Evolutionary conservation across 2,888 invertebrate species (phyloP).

Genomic region (Apocheima hispidaria): DNA sequence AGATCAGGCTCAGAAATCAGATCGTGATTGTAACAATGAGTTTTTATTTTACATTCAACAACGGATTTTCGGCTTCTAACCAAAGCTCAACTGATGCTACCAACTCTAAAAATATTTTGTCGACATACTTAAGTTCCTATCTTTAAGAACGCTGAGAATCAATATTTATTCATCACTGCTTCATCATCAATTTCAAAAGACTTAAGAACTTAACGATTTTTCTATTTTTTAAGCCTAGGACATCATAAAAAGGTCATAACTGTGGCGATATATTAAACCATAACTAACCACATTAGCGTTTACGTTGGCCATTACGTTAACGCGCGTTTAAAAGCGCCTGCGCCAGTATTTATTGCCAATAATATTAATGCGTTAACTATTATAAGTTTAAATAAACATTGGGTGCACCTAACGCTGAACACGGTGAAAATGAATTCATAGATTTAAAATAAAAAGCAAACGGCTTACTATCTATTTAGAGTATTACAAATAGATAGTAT

Average conservation of each 20-base stretch:
- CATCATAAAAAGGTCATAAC: slow-evolving; percentile 46
- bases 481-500: no score
- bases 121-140: not conserved
- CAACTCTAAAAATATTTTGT: not conserved
- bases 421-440: slow-evolving; percentile 12
- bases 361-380: slow-evolving; percentile 55
- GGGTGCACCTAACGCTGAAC: slow-evolving; percentile 18
- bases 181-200: not conserved
- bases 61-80: no score
- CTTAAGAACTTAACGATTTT: slow-evolving; percentile 12
- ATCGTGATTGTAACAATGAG: no score
- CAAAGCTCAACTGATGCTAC: no score
- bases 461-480: no score
- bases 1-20: no score
- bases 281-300: slow-evolving; percentile 46
- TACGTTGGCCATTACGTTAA: slow-evolving; percentile 56
- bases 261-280: slow-evolving; percentile 47
- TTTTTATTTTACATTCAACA: no score
- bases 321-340: slow-evolving; percentile 54
- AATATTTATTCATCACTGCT: not conserved
- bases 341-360: slow-evolving; percentile 58
- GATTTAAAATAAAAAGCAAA: no score
- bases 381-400: slow-evolving; percentile 53
- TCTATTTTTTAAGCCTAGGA: slow-evolving; percentile 30
- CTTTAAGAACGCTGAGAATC: no score